Conservation (phyloP, 2,113 vertebrate genomes). For the Patagioenas fasciata region DNA sequence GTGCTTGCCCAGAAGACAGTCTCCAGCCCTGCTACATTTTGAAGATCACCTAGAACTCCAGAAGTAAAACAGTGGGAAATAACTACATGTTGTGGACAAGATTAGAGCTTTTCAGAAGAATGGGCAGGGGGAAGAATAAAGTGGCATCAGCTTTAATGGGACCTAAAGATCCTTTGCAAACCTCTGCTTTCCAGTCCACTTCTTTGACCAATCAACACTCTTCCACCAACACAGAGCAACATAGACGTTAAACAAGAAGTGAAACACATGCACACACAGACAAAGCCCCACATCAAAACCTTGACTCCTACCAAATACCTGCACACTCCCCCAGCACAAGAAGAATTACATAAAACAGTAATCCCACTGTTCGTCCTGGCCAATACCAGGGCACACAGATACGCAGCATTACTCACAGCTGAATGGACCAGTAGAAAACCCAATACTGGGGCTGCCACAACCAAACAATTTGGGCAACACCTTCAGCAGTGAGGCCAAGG, state of each 20-base stretch:
- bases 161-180: background rate
- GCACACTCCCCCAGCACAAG: fast-evolving
- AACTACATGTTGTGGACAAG: background rate
- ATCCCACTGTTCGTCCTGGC: background rate
- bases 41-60: background rate
- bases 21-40: background rate
- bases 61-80: background rate
- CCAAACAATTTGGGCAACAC: background rate
- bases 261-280: background rate
- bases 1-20: background rate
- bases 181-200: background rate
- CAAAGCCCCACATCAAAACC: background rate
- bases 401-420: background rate
- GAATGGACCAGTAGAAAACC: background rate
- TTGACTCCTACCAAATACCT: background rate
- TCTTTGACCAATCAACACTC: background rate
- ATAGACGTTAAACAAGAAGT: background rate
- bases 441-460: background rate
- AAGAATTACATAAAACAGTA: background rate
- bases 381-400: background rate
- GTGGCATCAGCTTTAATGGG: background rate
- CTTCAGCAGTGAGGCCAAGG: background rate
- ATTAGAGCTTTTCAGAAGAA: background rate
- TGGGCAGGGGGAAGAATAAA: background rate
- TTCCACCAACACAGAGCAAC: background rate